Evolutionary conservation across 2,797 vertebrate genomes (phyloP), one percentile per base, ranked within the genome.

Genomic region (Enteromius paludinosus): DNA sequence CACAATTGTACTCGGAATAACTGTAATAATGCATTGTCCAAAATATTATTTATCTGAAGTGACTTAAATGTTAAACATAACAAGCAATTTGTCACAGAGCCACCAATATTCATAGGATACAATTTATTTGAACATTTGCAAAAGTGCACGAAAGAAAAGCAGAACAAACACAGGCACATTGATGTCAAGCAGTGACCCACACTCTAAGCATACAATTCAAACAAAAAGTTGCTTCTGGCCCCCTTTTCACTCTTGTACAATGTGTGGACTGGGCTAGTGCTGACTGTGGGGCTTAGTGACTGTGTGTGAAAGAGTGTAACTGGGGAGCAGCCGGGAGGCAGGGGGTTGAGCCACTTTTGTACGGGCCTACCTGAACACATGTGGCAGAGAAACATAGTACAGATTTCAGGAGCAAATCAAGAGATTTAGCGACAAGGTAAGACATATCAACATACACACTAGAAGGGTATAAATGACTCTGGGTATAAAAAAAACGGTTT

Each of bases 241-340:
- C 43, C 72, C 86, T 87, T 85, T 87, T 86, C 59, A 88, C 61
- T 61, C 52, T n/a, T 79, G 75, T 86, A 89, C 91, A 93, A 93
- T 92, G 90, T 87, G 86, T 88, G 86, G 86, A 83, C 86, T 45
- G 62, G 82, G 84, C 70, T 82, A 93, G 85, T 94, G 94, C 93
- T 94, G 93, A 94, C 91, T 86, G 78, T 90, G 84, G 87, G 78
- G 89, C 87, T 90, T 89, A 90, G 86, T 86, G 86, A 83, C 73
- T 87, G 83, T 78, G 69, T 59, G 70, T 66, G 25, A 59, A 70
- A 66, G 25, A 59, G 61, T 54, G 28, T 52, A 9, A 71, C 45
- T 43, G 20, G 54, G 17, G 28, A 41, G 33, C 12, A 49, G 69
- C 9, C 23, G 0, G 41, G 15, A 28, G 65, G 15, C 49, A 49